Base-by-base conservation (phyloP, 2,888 invertebrate genomes). In the Leptogaster cylindrica region DNA sequence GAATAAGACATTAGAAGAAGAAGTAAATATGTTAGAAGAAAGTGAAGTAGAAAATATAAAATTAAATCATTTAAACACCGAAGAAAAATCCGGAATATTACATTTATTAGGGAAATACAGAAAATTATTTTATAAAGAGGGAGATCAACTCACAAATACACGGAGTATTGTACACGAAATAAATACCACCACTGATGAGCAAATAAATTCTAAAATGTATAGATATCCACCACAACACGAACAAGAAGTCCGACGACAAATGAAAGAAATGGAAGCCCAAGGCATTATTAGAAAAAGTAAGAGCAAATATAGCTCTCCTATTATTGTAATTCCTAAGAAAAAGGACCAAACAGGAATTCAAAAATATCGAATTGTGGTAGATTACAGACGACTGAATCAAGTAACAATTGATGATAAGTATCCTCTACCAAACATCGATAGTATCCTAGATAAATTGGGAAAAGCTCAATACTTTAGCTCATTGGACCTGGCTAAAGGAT, bases 331-430 rank as follows among this genome's bases (percentile, higher is more conserved):
- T n/a, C n/a, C n/a, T n/a, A n/a, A n/a, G n/a, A n/a, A n/a, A n/a
- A n/a, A n/a, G n/a, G n/a, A n/a, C n/a, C n/a, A n/a, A n/a, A n/a
- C n/a, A n/a, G n/a, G n/a, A n/a, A n/a, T n/a, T n/a, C n/a, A n/a
- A n/a, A n/a, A n/a, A n/a, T n/a, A n/a, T n/a, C n/a, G n/a, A n/a
- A n/a, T n/a, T n/a, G n/a, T n/a, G n/a, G n/a, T n/a, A n/a, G n/a
- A n/a, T n/a, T n/a, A n/a, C n/a, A n/a, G n/a, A n/a, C n/a, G n/a
- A n/a, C n/a, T n/a, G n/a, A n/a, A n/a, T n/a, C n/a, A n/a, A n/a
- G n/a, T n/a, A n/a, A n/a, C n/a, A n/a, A n/a, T n/a, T n/a, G 66
- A 68, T 66, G 70, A 71, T n/a, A 69, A 70, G 28, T 66, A 69
- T 41, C 67, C 67, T 3, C 33, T 68, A 8, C 69, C 72, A n/a